Percentiles rank a stretch among this genome's conserved stretches.
These are phyloP conservation scores for Setipinna tenuifilis DNA, from an alignment of 2,797 vertebrate species.

Conservation along the genomic window DNA sequence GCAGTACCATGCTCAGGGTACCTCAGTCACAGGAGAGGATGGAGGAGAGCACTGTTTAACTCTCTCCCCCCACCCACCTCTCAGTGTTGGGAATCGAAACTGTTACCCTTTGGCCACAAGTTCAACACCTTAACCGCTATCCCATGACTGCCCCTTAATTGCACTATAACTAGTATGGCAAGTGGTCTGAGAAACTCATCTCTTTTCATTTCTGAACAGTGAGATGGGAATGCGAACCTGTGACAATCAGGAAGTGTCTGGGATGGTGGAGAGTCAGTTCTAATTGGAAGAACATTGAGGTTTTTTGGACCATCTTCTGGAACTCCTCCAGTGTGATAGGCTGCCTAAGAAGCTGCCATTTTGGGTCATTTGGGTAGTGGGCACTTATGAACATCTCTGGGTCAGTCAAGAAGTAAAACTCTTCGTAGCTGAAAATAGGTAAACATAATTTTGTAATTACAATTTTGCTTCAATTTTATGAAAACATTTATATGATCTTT, in stretches of 20 bases:
- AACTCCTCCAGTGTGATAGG: conserved; percentile 47
- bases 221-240: conserved; percentile 52
- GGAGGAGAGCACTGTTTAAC: too few relatives aligned
- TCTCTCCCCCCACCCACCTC: too few relatives aligned
- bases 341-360: conserved; percentile 66
- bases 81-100: too few relatives aligned
- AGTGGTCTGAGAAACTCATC: too few relatives aligned
- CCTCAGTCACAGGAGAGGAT: too few relatives aligned
- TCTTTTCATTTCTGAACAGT: not conserved
- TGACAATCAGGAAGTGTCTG: conserved; percentile 57
- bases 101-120: too few relatives aligned
- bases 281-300: conserved; percentile 62
- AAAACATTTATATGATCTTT: not conserved
- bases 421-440: conserved; percentile 54
- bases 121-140: too few relatives aligned
- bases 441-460: not conserved
- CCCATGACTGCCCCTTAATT: too few relatives aligned
- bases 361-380: conserved; percentile 61
- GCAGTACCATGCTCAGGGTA: too few relatives aligned
- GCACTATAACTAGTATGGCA: too few relatives aligned
- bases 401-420: conserved; percentile 69
- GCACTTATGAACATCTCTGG: conserved; percentile 66
- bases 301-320: conserved; percentile 63
- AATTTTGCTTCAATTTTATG: not conserved
- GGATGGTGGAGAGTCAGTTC: conserved; percentile 64